Evolutionary conservation across 92 coral and sea anemone genomes (phyloP).

Genomic region (Bergia puertoricense): DNA sequence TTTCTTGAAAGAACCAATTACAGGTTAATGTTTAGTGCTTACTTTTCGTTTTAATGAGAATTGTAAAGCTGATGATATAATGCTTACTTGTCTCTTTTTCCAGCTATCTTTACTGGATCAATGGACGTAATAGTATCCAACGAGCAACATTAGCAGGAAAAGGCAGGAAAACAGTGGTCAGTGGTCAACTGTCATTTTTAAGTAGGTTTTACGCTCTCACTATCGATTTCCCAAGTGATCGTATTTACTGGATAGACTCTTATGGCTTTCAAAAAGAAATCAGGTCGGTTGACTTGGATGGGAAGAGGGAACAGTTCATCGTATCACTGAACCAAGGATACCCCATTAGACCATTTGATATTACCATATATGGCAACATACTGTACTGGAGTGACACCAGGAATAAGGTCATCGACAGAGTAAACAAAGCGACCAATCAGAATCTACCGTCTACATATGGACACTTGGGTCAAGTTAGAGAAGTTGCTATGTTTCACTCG

Average conservation of each 20-base stretch:
- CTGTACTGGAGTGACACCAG: conserved; percentile 21
- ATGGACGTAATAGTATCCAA: not conserved
- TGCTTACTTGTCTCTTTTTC: not conserved
- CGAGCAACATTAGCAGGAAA: conserved; percentile 14
- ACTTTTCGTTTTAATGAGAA: too few species aligned
- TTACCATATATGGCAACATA: conserved; percentile 26
- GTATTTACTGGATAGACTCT: conserved; percentile 3
- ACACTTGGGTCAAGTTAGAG: conserved; percentile 1
- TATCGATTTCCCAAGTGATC: conserved; percentile 20
- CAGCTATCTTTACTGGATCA: conserved; percentile 29
- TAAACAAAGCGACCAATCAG: conserved; percentile 14
- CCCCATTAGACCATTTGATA: conserved; percentile 4
- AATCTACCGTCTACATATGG: not conserved
- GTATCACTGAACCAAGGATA: not conserved
- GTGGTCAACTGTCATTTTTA: not conserved
- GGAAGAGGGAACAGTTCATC: not conserved
- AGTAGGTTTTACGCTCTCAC: not conserved
- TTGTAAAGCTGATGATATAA: not conserved
- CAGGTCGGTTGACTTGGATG: conserved; percentile 26
- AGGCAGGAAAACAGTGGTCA: not conserved
- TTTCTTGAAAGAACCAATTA: not conserved
- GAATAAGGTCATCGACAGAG: not conserved
- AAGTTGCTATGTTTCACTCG: conserved; percentile 22
- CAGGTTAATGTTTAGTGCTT: too few species aligned
- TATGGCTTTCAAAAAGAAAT: not conserved